These are phyloP conservation scores for Cylloceria caligata DNA, from an alignment of 2,888 invertebrate genomes.

Conservation along the genomic window DNA sequence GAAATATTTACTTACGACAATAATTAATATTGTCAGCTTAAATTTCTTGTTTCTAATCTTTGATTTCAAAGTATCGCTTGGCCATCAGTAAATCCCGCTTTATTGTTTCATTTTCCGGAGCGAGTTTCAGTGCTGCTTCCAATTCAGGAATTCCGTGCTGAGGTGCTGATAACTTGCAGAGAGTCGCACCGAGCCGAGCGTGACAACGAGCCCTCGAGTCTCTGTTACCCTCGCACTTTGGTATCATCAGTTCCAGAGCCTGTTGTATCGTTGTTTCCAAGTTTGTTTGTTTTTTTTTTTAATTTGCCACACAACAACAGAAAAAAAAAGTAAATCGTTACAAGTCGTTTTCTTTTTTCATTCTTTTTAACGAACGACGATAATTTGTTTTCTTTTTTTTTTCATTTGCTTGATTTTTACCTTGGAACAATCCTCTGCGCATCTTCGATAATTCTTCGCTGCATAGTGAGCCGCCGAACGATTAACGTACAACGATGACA, in stretches of 20 bases:
- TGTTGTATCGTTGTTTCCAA: constrained; percentile 76
- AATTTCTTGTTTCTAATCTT: constrained; percentile 36
- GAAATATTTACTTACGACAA: not conserved
- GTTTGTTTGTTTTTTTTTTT: constrained; percentile 25
- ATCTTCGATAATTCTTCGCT: constrained; percentile 90
- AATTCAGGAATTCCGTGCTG: constrained; percentile 91
- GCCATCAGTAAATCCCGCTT: constrained; percentile 85
- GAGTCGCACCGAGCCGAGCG: constrained; percentile 90
- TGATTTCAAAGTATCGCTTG: constrained; percentile 72
- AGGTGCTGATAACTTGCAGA: constrained; percentile 89
- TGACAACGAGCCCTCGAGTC: constrained; percentile 90
- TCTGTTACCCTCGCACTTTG: constrained; percentile 90
- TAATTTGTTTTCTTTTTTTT: not conserved
- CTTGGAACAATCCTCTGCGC: constrained; percentile 87
- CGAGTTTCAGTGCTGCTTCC: constrained; percentile 89
- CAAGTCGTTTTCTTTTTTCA: not conserved
- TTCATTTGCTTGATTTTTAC: constrained; percentile 79
- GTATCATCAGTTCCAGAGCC: constrained; percentile 91
- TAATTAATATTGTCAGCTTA: not conserved
- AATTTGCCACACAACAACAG: constrained; percentile 6
- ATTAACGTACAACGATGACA: constrained; percentile 91
- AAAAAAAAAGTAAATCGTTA: constrained; percentile 14
- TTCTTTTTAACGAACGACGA: not conserved
- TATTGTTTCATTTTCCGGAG: constrained; percentile 88
- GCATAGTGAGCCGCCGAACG: constrained; percentile 93